Base-by-base conservation (phyloP, 30 jellyfish, hydroid and myxozoan genomes). In the Aurelia sp. region DNA sequence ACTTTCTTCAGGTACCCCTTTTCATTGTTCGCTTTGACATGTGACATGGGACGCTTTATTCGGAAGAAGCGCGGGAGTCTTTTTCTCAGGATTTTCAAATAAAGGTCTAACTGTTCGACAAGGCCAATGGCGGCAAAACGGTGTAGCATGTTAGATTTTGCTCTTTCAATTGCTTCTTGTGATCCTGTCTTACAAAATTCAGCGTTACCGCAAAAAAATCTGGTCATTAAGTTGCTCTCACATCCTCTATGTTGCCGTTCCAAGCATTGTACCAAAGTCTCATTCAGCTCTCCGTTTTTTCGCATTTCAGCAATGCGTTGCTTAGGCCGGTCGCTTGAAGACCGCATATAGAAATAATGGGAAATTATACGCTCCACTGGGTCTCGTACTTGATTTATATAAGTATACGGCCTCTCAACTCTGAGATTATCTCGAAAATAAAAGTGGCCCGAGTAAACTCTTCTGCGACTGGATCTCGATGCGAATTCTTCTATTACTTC, bases 201-300 rank as follows among this genome's bases (percentile, higher is more conserved):
- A 10, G 47, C 96, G 17, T 74, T 30, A 6, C 98, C 98, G 52
- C 98, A 93, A 66, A 93, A 83, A 74, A 93, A 93, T 12, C 90
- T 83, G 4, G 97, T 88, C 98, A 93, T 93, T 62, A 84, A 87
- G 67, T 93, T 93, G 86, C 66, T 95, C 77, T 93, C 96, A 57
- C 98, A 93, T 13, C 98, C 98, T 64, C 95, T 73, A 74, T 93
- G 97, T 71, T 93, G 94, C 22, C 84, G 70, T 40, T 58, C 88
- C 37, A 93, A 68, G 89, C 98, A 93, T 20, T 87, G 89, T 16
- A 44, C 60, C 62, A 93, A 60, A n/a, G 98, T 66, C 61, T 87
- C 97, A 67, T 93, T 93, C 74, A 79, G 70, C 48, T 83, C 86
- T 20, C 97, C 97, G 17, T 87, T 31, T 55, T 70, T 63, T 15